Conservation (phyloP, 2,888 invertebrate genomes). For the Clistopyga incitator region DNA sequence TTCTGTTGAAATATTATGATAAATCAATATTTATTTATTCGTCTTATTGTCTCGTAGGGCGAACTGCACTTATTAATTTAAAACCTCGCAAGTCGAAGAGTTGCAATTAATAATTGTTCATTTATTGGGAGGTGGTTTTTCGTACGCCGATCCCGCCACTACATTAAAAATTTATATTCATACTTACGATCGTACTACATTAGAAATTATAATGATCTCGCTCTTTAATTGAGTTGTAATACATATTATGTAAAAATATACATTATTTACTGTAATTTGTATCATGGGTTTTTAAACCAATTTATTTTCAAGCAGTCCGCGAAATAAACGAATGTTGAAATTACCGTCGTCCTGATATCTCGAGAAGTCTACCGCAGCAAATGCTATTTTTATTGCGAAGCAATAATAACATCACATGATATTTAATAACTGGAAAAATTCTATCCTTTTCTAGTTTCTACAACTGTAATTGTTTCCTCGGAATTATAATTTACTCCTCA, state of each 20-base stretch:
- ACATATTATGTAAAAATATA: slow-evolving; percentile 47
- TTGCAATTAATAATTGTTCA: slow-evolving; percentile 18
- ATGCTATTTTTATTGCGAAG: neutral
- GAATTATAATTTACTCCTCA: too few relatives aligned
- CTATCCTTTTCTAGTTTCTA: neutral
- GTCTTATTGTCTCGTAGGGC: neutral
- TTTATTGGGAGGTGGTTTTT: slow-evolving; percentile 28
- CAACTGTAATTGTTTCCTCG: too few relatives aligned
- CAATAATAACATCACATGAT: neutral
- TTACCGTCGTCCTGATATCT: neutral
- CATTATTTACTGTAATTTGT: slow-evolving; percentile 57
- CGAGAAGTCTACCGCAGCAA: neutral
- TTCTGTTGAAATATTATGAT: neutral
- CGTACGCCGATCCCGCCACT: slow-evolving; percentile 26
- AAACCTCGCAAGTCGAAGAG: slow-evolving; percentile 8
- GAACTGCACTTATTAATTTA: neutral
- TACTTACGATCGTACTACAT: slow-evolving; percentile 36
- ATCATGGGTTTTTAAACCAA: neutral
- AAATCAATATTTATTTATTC: neutral
- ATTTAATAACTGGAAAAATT: neutral
- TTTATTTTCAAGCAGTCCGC: neutral
- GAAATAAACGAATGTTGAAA: neutral
- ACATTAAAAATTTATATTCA: slow-evolving; percentile 54
- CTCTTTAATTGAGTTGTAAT: slow-evolving; percentile 55
- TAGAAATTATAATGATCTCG: slow-evolving; percentile 49